Conservation (phyloP, 1,140 invertebrate genomes). For the Bilobella aurantiaca region DNA sequence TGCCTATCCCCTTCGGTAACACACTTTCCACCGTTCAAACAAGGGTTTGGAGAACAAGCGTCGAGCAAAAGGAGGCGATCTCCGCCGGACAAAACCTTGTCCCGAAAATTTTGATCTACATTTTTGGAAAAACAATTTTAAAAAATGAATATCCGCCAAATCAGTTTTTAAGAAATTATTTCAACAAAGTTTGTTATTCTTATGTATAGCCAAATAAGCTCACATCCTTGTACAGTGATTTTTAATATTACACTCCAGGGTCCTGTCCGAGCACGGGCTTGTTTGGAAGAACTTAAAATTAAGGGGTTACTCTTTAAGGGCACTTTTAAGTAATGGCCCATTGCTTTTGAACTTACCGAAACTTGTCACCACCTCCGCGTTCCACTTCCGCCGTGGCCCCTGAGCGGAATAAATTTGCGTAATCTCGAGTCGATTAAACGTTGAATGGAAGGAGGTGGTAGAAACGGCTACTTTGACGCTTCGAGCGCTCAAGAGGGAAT, state of each 20-base stretch:
- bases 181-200: too few relatives aligned
- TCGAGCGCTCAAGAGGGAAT: not conserved
- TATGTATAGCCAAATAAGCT: too few relatives aligned
- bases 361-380: slow-evolving; percentile 22
- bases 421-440: slow-evolving; percentile 36
- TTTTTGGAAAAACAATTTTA: slow-evolving; percentile 9
- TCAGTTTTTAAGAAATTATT: too few relatives aligned
- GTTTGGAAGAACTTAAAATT: too few relatives aligned
- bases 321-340: not conserved
- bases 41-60: slow-evolving; percentile 57
- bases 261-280: too few relatives aligned
- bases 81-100: slow-evolving; percentile 24
- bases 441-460: slow-evolving; percentile 33
- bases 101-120: slow-evolving; percentile 32
- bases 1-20: slow-evolving; percentile 42
- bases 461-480: slow-evolving; percentile 1
- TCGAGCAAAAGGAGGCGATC: slow-evolving; percentile 36
- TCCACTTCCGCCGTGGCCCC: slow-evolving; percentile 20
- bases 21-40: slow-evolving; percentile 54
- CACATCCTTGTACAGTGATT: too few relatives aligned
- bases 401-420: slow-evolving; percentile 31
- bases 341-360: slow-evolving; percentile 19
- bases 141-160: not conserved
- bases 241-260: too few relatives aligned
- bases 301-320: too few relatives aligned